phyloP scores from a whole-genome alignment of 2,888 invertebrate species.

The Pedicia rivosa region DNA sequence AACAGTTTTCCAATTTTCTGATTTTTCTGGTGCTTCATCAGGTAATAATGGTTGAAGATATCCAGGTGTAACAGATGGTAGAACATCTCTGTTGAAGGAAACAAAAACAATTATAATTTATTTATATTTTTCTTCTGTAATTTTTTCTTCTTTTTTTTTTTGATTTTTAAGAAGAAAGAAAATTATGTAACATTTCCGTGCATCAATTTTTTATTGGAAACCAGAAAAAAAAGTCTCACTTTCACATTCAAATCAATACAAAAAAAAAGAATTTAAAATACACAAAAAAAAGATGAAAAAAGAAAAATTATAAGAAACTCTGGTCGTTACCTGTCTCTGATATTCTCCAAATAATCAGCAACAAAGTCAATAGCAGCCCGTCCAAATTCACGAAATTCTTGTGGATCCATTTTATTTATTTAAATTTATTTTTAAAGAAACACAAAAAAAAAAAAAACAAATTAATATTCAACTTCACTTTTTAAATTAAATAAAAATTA shows the following conservation, averaged over 20 bases:
- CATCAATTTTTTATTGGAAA: no score
- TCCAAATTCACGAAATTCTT: conserved; percentile 67
- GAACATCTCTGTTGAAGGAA: conserved; percentile 38
- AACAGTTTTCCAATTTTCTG: conserved; percentile 77
- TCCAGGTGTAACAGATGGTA: conserved; percentile 82
- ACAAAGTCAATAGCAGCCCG: conserved; percentile 80
- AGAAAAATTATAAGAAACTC: no score
- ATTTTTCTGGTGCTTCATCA: conserved; percentile 55
- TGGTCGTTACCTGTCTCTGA: conserved; percentile 70
- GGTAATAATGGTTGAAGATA: conserved; percentile 72
- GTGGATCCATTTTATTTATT: conserved; percentile 46
- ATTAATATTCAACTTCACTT: no score
- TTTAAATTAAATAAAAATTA: no score
- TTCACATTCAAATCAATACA: no score
- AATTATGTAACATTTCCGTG: no score
- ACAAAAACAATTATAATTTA: conserved; percentile 1
- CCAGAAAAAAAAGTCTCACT: no score
- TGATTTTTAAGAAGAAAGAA: no score
- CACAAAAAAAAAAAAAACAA: neutral
- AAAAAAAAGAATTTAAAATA: no score
- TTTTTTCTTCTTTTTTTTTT: no score
- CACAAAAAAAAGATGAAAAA: no score
- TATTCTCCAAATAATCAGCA: conserved; percentile 72
- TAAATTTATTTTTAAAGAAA: neutral
- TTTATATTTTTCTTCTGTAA: no score